Evolutionary conservation across 2,888 invertebrate genomes (phyloP).

Genomic region (Chesias legatella): DNA sequence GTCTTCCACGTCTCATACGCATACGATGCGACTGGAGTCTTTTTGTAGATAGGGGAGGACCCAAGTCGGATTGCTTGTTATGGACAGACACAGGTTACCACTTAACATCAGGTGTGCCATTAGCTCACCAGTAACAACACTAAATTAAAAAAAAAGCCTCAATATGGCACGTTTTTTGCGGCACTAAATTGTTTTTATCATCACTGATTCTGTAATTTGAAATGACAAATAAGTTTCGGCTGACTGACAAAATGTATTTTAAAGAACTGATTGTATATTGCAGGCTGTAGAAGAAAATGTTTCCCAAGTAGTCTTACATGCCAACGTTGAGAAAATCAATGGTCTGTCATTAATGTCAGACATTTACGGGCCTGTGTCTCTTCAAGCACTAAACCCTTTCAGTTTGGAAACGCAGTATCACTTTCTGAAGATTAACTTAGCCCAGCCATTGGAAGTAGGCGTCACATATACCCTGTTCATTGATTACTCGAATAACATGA

Average conservation of each 20-base stretch:
- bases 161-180: too few species aligned
- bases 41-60: too few species aligned
- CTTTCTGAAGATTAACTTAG: constrained; percentile 60
- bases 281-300: constrained; percentile 54
- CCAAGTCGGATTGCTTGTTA: too few species aligned
- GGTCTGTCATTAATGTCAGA: constrained; percentile 33
- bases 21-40: too few species aligned
- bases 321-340: constrained; percentile 62
- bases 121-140: too few species aligned
- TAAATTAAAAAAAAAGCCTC: too few species aligned
- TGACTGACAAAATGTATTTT: background rate
- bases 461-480: constrained; percentile 65
- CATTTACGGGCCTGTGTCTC: constrained; percentile 28
- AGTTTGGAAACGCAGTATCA: constrained; percentile 59
- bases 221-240: too few species aligned
- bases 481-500: constrained; percentile 72
- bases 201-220: too few species aligned
- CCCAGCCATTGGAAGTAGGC: constrained; percentile 37
- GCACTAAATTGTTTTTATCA: too few species aligned
- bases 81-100: too few species aligned
- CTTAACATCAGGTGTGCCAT: too few species aligned
- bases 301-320: constrained; percentile 66
- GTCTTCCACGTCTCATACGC: too few species aligned
- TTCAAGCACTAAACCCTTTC: constrained; percentile 31
- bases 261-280: background rate